These are phyloP conservation scores for Mechanitis mazaeus DNA, from an alignment of 2,888 invertebrate species.

Conservation along the genomic window DNA sequence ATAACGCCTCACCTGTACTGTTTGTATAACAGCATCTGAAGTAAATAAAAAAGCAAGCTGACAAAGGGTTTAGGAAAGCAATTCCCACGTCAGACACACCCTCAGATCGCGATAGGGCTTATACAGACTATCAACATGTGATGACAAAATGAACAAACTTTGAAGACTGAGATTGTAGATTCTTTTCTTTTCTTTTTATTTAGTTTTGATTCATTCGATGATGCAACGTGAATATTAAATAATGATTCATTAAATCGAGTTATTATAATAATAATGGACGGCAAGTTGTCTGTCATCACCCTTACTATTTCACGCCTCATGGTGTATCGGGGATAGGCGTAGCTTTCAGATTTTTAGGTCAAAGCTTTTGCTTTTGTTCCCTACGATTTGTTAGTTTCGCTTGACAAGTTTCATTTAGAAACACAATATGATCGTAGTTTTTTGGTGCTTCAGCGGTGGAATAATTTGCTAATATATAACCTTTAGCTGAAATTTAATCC, in stretches of 20 bases:
- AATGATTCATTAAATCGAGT: too few relatives aligned
- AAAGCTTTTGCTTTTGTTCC: conserved; percentile 42
- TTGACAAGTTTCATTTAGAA: conserved; percentile 35
- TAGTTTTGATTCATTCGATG: too few relatives aligned
- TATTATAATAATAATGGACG: not conserved
- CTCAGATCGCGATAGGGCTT: conserved; percentile 26
- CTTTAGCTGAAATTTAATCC: conserved; percentile 8
- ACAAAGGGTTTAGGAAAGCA: conserved; percentile 46
- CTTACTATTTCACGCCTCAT: conserved; percentile 28
- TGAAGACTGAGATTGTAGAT: too few relatives aligned
- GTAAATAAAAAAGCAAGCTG: conserved; percentile 37
- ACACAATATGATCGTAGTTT: conserved; percentile 13
- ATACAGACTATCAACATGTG: conserved; percentile 19
- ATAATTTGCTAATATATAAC: conserved; percentile 5
- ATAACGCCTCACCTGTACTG: conserved; percentile 25
- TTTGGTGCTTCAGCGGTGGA: conserved; percentile 4
- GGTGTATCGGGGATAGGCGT: conserved; percentile 34
- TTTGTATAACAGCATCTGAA: conserved; percentile 36
- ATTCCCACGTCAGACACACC: conserved; percentile 45
- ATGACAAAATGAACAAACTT: conserved; percentile 8
- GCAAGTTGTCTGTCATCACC: conserved; percentile 10
- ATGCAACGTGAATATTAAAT: too few relatives aligned
- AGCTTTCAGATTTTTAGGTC: conserved; percentile 42
- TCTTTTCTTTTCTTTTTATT: too few relatives aligned
- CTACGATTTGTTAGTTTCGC: conserved; percentile 36